Percentiles rank a stretch among this genome's conserved stretches.
Evolutionary conservation across 2,888 invertebrate species (phyloP).

Genomic region (Onthophagus sagittarius): DNA sequence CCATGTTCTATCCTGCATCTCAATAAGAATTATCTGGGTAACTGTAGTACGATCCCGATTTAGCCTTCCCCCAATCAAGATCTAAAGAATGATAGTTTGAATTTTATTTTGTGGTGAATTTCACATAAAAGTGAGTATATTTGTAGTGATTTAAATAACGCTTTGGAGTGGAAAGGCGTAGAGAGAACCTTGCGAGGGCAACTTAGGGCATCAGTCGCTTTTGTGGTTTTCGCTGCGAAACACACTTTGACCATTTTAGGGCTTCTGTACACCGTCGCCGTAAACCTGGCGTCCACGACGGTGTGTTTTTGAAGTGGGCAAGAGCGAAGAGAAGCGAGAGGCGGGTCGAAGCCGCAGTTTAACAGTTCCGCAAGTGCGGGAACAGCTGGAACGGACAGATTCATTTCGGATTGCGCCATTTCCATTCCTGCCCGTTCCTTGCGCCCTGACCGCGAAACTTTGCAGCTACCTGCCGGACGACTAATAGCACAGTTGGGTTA

Average conservation of each 20-base stretch:
- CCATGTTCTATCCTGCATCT: too few species aligned
- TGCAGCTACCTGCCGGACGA: constrained; percentile 35
- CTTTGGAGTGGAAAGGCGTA: background rate
- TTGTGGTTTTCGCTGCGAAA: constrained; percentile 1
- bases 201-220: background rate
- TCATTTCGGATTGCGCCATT: constrained; percentile 47
- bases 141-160: too few species aligned
- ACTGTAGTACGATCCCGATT: too few species aligned
- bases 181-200: background rate
- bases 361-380: constrained; percentile 46
- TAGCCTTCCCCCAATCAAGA: too few species aligned
- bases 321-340: background rate
- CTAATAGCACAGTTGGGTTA: constrained; percentile 5
- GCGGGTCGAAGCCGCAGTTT: constrained; percentile 35
- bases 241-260: background rate
- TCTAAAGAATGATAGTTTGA: too few species aligned
- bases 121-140: too few species aligned
- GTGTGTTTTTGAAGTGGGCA: constrained; percentile 11
- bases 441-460: constrained; percentile 48
- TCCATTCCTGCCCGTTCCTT: constrained; percentile 36
- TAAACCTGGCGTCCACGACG: background rate
- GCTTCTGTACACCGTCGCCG: background rate
- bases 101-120: too few species aligned
- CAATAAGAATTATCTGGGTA: too few species aligned
- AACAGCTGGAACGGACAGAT: constrained; percentile 51